Evolutionary conservation across 2,113 vertebrate genomes (phyloP).

Genomic region (Hippoglossus stenolepis): DNA sequence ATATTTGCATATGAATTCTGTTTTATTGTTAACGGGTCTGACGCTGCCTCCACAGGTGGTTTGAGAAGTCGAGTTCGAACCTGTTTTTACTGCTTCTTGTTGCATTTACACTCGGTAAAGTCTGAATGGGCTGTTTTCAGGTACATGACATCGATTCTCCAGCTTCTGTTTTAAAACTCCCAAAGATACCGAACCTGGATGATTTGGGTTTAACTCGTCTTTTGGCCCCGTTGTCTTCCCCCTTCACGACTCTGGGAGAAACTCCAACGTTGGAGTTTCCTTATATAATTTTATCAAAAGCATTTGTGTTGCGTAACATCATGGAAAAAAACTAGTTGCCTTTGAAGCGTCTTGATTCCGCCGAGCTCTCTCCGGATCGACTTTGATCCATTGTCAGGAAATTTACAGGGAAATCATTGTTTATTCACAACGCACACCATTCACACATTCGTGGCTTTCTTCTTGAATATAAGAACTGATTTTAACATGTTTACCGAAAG

Average conservation of each 20-base stretch:
- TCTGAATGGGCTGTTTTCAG: no score
- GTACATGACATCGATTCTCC: no score
- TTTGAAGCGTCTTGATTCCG: conserved; percentile 3
- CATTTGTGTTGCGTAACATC: not conserved
- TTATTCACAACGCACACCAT: conserved; percentile 12
- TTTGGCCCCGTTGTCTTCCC: not conserved
- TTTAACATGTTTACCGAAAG: no score
- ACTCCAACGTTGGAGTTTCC: not conserved
- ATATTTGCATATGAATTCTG: not conserved
- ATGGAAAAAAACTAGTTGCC: not conserved
- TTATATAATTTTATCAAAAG: conserved; percentile 6
- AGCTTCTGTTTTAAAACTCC: no score
- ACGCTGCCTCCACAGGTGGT: not conserved
- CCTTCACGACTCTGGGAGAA: not conserved
- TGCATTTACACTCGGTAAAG: no score
- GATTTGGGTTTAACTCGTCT: not conserved
- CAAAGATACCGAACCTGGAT: no score
- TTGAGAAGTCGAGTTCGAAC: not conserved
- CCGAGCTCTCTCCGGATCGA: not conserved
- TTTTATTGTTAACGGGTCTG: not conserved
- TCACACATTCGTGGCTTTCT: conserved; percentile 14
- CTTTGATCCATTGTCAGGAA: conserved; percentile 31
- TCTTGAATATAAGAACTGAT: not conserved
- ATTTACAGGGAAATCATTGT: conserved; percentile 36
- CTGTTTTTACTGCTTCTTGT: no score